Percentiles rank a stretch among this genome's conserved stretches.
Evolutionary conservation across 2,113 vertebrate genomes (phyloP).

Genomic region (Pomatostomus ruficeps): DNA sequence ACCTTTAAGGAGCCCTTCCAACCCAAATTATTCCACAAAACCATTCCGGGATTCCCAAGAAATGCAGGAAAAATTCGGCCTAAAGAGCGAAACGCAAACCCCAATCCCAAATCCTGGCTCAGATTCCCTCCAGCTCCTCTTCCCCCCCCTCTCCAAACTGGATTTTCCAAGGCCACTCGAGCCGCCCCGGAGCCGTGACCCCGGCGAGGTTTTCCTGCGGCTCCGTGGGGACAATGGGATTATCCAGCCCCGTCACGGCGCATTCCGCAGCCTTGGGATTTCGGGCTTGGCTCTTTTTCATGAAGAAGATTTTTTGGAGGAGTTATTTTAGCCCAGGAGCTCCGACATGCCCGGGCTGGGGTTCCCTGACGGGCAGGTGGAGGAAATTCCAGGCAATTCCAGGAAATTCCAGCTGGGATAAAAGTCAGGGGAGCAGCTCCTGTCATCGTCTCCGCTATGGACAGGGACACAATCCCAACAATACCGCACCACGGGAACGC

Average conservation of each 20-base stretch:
- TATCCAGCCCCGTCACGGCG: not conserved
- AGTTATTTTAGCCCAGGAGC: not conserved
- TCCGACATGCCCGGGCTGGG: not conserved
- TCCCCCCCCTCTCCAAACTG: rapidly evolving
- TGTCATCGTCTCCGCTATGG: not conserved
- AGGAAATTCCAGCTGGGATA: not conserved
- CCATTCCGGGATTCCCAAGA: not conserved
- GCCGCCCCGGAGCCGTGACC: not conserved
- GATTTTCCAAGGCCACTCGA: not conserved
- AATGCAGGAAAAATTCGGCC: not conserved
- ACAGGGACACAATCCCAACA: not conserved
- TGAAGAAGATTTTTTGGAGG: not conserved
- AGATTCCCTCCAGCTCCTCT: not conserved
- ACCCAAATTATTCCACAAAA: not conserved
- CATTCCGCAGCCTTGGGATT: constrained; percentile 20
- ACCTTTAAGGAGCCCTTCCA: not conserved
- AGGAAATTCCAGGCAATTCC: not conserved
- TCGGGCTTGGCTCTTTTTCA: not conserved
- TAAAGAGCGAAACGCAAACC: not conserved
- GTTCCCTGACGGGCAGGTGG: not conserved
- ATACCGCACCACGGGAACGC: rapidly evolving
- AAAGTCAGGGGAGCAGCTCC: not conserved
- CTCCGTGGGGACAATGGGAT: not conserved
- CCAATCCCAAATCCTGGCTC: not conserved
- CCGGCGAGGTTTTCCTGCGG: not conserved